Evolutionary conservation across 2,797 vertebrate species (phyloP), one percentile per base, ranked within the genome.

Genomic region (Sebastes iracundus): DNA sequence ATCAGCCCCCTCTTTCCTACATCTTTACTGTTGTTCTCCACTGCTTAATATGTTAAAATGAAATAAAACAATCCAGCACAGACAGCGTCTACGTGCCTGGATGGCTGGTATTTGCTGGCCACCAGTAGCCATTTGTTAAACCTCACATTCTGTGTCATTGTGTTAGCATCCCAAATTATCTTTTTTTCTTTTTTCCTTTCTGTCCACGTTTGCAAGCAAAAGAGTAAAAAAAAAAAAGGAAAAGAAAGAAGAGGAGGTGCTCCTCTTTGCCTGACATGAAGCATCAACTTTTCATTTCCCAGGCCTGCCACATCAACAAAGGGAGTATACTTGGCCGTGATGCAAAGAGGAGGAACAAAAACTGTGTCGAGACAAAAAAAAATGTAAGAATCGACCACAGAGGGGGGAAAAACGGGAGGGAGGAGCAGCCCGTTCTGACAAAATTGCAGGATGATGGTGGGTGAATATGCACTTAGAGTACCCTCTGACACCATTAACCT

Each of bases 291-390:
- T 88, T 94, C 77, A 91, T 91, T 95, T 95, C 93, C 92, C 93
- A 94, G 86, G 90, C 87, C 90, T 96, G 95, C 96, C 96, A 96
- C 96, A 96, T 96, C 96, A 93, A 96, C 96, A 96, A 75, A 92
- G 93, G 92, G 91, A 93, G 93, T 85, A 77, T 75, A 88, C 90
- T 91, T 91, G 89, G 92, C 90, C 16, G 38, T 20, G 73, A 58
- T 58, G 86, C 80, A 92, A 86, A 88, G 82, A 87, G 81, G 91
- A 93, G 87, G 90, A 93, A 90, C 90, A 80, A 73, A 91, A 90
- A 84, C 62, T 67, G 72, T 79, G 87, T 84, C 56, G 71, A 88
- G 85, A 88, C 84, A 69, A 74, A 91, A 90, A 85, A 84, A 90
- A 82, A 81, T 23, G 53, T 65, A 68, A 77, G 79, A 87, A 80